Evolutionary conservation across 2,113 vertebrate genomes (phyloP).

Genomic region (Antennarius striatus): DNA sequence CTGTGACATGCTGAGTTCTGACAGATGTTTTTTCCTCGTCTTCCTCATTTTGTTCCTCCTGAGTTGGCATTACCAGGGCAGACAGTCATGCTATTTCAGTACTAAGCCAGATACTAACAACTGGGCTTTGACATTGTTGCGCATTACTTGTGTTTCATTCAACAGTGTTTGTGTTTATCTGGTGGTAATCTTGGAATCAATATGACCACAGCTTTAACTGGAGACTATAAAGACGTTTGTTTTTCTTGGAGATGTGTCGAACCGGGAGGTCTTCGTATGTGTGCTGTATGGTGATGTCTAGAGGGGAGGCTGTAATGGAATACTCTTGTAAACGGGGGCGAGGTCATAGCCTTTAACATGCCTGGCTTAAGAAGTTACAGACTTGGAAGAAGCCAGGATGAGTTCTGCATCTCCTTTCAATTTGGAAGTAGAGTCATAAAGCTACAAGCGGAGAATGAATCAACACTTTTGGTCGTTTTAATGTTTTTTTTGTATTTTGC

Average conservation of each 20-base stretch:
- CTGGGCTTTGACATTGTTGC: not conserved
- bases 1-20: not conserved
- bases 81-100: slow-evolving; percentile 27
- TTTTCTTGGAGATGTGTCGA: slow-evolving; percentile 52
- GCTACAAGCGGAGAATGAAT: not conserved
- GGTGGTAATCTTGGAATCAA: slow-evolving; percentile 58
- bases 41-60: slow-evolving; percentile 46
- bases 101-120: slow-evolving; percentile 55
- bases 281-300: slow-evolving; percentile 23
- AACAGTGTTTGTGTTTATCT: slow-evolving; percentile 52
- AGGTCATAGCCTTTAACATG: slow-evolving; percentile 70
- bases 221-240: slow-evolving; percentile 50
- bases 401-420: slow-evolving; percentile 38
- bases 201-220: slow-evolving; percentile 28
- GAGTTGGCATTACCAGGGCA: slow-evolving; percentile 44
- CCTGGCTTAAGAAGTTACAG: slow-evolving; percentile 69
- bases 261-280: slow-evolving; percentile 60
- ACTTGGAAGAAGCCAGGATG: slow-evolving; percentile 26
- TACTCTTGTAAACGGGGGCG: slow-evolving; percentile 64
- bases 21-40: not conserved
- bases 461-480: not conserved
- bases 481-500: not conserved
- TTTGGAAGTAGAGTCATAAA: slow-evolving; percentile 10
- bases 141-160: slow-evolving; percentile 10
- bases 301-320: slow-evolving; percentile 64